These are phyloP conservation scores for Notothenia rossii DNA, from an alignment of 2,113 vertebrate species.

Conservation along the genomic window DNA sequence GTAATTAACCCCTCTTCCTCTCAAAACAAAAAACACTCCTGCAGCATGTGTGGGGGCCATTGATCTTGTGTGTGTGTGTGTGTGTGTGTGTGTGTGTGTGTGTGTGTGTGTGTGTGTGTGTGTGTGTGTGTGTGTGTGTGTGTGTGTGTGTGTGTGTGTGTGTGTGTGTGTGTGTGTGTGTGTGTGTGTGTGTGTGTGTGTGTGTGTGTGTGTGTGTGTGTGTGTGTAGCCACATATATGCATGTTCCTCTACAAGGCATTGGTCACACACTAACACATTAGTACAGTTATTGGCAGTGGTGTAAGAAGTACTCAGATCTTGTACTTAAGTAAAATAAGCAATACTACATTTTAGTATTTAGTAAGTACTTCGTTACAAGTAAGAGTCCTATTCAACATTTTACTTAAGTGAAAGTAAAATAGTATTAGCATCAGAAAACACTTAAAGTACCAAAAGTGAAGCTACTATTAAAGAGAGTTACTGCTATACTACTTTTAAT, in stretches of 20 bases:
- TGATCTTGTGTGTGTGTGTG: slow-evolving; percentile 19
- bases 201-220: slow-evolving; percentile 5
- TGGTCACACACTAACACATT: background rate
- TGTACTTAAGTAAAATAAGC: no score
- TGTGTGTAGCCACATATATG: background rate
- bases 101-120: background rate
- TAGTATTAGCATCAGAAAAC: no score
- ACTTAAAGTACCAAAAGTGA: no score
- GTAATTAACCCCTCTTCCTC: slow-evolving; percentile 76
- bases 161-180: background rate
- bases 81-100: background rate
- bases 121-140: slow-evolving; percentile 7
- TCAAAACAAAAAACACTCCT: slow-evolving; percentile 68
- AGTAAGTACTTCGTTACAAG: no score
- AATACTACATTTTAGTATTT: no score
- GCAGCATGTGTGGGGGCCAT: slow-evolving; percentile 51
- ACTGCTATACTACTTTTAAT: no score
- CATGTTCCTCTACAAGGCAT: background rate
- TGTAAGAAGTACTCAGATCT: no score
- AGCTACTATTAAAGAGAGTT: no score
- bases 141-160: slow-evolving; percentile 19
- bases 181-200: slow-evolving; percentile 8
- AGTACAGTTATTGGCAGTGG: slow-evolving; percentile 17
- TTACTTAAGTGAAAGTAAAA: no score
- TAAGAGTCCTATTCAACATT: no score